Percentiles rank a stretch among this genome's conserved stretches.
These are phyloP conservation scores for Hydra vulgaris DNA, from an alignment of 30 jellyfish, hydroid and myxozoan genomes.

Conservation along the genomic window DNA sequence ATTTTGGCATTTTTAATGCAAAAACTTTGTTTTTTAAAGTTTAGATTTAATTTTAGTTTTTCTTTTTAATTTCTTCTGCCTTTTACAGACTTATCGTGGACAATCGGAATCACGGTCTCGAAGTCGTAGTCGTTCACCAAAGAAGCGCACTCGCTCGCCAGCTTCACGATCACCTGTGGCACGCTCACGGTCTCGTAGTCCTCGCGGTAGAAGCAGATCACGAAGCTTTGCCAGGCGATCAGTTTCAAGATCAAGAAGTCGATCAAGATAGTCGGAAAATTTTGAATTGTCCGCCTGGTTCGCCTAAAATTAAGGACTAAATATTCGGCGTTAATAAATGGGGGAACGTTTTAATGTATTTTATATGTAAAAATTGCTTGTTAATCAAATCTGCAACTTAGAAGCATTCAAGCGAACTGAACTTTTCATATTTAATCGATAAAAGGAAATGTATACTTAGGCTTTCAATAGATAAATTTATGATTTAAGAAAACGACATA, in stretches of 20 bases:
- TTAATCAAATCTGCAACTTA: background rate
- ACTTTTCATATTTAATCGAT: background rate
- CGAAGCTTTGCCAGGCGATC: slow-evolving; percentile 30
- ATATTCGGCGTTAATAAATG: background rate
- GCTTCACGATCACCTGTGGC: slow-evolving; percentile 28
- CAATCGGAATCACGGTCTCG: slow-evolving; percentile 31
- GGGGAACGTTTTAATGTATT: background rate
- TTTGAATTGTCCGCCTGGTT: background rate
- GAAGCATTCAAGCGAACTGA: background rate
- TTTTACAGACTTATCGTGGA: slow-evolving; percentile 20
- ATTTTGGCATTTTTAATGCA: background rate
- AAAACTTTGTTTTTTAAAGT: background rate
- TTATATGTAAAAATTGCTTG: background rate
- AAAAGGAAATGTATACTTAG: too few species aligned
- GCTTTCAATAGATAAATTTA: too few species aligned
- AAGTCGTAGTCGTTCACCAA: slow-evolving; percentile 38
- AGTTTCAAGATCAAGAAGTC: slow-evolving; percentile 18
- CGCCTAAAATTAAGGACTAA: background rate
- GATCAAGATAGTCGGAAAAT: background rate
- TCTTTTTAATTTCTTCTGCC: background rate
- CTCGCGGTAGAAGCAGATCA: slow-evolving; percentile 30
- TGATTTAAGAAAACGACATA: too few species aligned
- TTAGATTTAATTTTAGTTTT: background rate
- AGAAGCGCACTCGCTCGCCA: slow-evolving; percentile 27
- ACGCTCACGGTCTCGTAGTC: slow-evolving; percentile 37